phyloP scores from a whole-genome alignment of 92 coral and sea anemone genomes.

The Siderastrea siderea region DNA sequence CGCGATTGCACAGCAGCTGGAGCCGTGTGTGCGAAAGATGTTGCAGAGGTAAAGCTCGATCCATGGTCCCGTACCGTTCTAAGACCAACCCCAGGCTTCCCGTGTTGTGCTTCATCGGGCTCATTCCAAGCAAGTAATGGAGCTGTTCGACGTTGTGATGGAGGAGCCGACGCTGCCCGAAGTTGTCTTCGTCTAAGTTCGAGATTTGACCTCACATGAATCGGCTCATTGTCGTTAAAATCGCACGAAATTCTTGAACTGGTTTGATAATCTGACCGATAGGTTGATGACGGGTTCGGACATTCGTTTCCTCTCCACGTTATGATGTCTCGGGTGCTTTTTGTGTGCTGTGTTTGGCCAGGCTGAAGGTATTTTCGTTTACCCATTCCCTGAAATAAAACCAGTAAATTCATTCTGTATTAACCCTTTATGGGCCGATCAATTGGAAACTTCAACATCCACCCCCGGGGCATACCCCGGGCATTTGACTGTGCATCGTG shows the following conservation, averaged over 20 bases:
- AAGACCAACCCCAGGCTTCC: slow-evolving; percentile 91
- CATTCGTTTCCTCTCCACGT: slow-evolving; percentile 93
- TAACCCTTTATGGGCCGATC: no score
- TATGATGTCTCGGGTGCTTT: slow-evolving; percentile 82
- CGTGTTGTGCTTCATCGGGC: slow-evolving; percentile 74
- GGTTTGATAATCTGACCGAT: slow-evolving; percentile 78
- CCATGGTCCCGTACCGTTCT: slow-evolving; percentile 50
- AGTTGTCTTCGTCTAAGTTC: slow-evolving; percentile 85
- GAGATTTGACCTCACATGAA: slow-evolving; percentile 85
- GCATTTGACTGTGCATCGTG: no score
- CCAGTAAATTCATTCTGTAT: background rate
- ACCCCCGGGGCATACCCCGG: no score
- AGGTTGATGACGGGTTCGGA: slow-evolving; percentile 79
- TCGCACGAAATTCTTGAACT: slow-evolving; percentile 26
- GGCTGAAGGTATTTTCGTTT: slow-evolving; percentile 78
- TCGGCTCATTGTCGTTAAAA: slow-evolving; percentile 86
- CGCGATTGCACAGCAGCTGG: slow-evolving; percentile 43
- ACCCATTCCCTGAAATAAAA: slow-evolving; percentile 87
- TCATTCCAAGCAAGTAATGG: slow-evolving; percentile 98
- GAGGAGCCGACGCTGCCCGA: slow-evolving; percentile 87
- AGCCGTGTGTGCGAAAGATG: slow-evolving; percentile 73
- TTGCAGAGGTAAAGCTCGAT: slow-evolving; percentile 39
- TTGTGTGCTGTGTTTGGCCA: slow-evolving; percentile 81
- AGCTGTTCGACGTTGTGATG: slow-evolving; percentile 79
- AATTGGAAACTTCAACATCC: background rate